Percentiles rank a stretch among this genome's conserved stretches.
Evolutionary conservation across 2,797 vertebrate species (phyloP).

Genomic region (Myiothlypis chrysogaster): DNA sequence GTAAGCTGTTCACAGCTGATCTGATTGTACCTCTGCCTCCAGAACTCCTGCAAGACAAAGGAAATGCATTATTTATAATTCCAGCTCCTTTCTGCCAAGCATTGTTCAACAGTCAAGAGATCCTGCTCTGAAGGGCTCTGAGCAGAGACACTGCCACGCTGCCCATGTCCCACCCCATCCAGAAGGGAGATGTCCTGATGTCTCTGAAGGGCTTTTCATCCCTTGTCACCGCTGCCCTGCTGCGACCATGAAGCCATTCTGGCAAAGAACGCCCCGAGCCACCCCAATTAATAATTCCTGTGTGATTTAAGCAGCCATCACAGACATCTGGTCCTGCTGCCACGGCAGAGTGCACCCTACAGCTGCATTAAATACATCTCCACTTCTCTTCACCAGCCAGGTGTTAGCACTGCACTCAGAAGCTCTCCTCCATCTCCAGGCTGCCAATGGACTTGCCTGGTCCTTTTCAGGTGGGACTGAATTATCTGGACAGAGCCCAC

Average conservation of each 20-base stretch:
- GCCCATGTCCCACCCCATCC: not conserved
- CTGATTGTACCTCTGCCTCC: conserved; percentile 86
- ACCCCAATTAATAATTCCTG: conserved; percentile 1
- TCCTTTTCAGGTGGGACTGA: not conserved
- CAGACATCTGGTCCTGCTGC: conserved; percentile 1
- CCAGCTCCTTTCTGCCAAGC: conserved; percentile 63
- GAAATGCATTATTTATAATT: conserved; percentile 83
- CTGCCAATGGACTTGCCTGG: not conserved
- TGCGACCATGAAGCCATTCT: not conserved
- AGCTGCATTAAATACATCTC: not conserved
- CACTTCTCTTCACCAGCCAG: not conserved
- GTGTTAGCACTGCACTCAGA: not conserved
- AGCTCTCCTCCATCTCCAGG: not conserved
- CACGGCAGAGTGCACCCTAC: not conserved
- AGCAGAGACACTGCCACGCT: rapidly evolving
- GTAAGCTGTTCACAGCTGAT: conserved; percentile 83
- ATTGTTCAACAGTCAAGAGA: conserved; percentile 67
- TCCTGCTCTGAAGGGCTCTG: not conserved
- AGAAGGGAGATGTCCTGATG: not conserved
- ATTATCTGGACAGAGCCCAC: not conserved
- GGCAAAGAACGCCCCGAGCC: not conserved
- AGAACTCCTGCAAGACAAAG: conserved; percentile 86
- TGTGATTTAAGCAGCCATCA: not conserved
- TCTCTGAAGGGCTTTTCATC: not conserved
- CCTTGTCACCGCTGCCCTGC: not conserved